These are phyloP conservation scores for Dermatophagoides farinae DNA, from an alignment of 1,140 invertebrate genomes.

Conservation along the genomic window DNA sequence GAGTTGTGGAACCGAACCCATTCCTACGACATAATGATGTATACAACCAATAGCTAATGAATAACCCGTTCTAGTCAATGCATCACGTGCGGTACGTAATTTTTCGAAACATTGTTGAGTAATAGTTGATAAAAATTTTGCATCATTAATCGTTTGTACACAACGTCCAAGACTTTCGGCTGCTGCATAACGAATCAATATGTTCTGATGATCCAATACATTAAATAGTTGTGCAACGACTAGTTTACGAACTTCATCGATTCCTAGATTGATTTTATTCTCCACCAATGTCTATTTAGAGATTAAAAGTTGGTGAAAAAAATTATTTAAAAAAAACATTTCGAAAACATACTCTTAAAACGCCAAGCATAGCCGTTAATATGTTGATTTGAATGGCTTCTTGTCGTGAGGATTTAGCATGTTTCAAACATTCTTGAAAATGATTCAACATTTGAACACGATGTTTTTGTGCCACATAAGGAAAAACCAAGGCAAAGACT, in stretches of 20 bases:
- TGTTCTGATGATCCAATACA: slow-evolving; percentile 55
- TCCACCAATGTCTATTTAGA: slow-evolving; percentile 47
- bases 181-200: slow-evolving; percentile 63
- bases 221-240: slow-evolving; percentile 49
- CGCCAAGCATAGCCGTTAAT: slow-evolving; percentile 73
- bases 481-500: slow-evolving; percentile 81
- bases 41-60: slow-evolving; percentile 77
- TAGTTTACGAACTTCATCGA: slow-evolving; percentile 70
- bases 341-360: slow-evolving; percentile 39
- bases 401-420: slow-evolving; percentile 69
- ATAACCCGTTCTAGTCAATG: slow-evolving; percentile 67
- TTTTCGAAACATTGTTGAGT: slow-evolving; percentile 73
- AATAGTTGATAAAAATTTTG: slow-evolving; percentile 67
- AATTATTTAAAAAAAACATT: background rate
- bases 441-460: slow-evolving; percentile 87
- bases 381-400: slow-evolving; percentile 94
- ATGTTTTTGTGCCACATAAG: slow-evolving; percentile 81
- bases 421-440: slow-evolving; percentile 79
- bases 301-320: background rate
- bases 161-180: slow-evolving; percentile 69
- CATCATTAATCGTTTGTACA: slow-evolving; percentile 63
- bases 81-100: slow-evolving; percentile 65
- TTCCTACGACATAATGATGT: slow-evolving; percentile 65
- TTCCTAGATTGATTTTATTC: slow-evolving; percentile 58
- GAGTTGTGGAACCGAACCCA: slow-evolving; percentile 74